These are phyloP conservation scores for Nemotelus pantherinus DNA, from an alignment of 2,888 invertebrate genomes.

Conservation along the genomic window DNA sequence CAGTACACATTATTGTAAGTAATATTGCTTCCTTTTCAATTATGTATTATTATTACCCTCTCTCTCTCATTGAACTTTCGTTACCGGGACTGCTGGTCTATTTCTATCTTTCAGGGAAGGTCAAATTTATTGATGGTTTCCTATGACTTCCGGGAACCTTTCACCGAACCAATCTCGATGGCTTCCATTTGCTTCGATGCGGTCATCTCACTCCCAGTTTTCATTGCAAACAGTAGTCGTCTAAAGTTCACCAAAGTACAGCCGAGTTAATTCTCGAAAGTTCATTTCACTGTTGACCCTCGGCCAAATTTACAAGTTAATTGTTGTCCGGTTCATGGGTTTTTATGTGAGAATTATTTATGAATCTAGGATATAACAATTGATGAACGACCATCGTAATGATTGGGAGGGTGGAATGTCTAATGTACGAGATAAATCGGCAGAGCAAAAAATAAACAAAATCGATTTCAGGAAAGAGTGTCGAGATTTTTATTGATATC, in stretches of 20 bases:
- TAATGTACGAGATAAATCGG: background rate
- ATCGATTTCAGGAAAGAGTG: background rate
- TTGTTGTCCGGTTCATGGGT: slow-evolving; percentile 45
- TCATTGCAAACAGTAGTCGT: slow-evolving; percentile 14
- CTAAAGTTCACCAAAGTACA: slow-evolving; percentile 6
- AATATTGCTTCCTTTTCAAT: slow-evolving; percentile 43
- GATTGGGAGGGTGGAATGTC: slow-evolving; percentile 41
- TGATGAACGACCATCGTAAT: slow-evolving; percentile 8
- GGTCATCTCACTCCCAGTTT: slow-evolving; percentile 23
- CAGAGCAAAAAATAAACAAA: background rate
- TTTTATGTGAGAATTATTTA: slow-evolving; percentile 47
- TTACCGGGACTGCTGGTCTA: slow-evolving; percentile 2
- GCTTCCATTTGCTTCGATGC: slow-evolving; percentile 25
- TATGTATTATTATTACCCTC: slow-evolving; percentile 23
- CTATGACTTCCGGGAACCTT: slow-evolving; percentile 44
- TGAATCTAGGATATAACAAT: slow-evolving; percentile 34
- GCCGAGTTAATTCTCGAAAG: background rate
- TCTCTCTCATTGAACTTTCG: background rate
- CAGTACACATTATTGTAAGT: slow-evolving; percentile 8
- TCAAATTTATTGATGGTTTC: slow-evolving; percentile 50
- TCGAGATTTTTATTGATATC: slow-evolving; percentile 5
- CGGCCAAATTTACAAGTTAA: slow-evolving; percentile 42
- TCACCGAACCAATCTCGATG: slow-evolving; percentile 6
- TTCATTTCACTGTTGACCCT: slow-evolving; percentile 43
- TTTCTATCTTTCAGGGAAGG: slow-evolving; percentile 30